Evolutionary conservation across 2,113 vertebrate species (phyloP).

Genomic region (Phoxinus phoxinus): DNA sequence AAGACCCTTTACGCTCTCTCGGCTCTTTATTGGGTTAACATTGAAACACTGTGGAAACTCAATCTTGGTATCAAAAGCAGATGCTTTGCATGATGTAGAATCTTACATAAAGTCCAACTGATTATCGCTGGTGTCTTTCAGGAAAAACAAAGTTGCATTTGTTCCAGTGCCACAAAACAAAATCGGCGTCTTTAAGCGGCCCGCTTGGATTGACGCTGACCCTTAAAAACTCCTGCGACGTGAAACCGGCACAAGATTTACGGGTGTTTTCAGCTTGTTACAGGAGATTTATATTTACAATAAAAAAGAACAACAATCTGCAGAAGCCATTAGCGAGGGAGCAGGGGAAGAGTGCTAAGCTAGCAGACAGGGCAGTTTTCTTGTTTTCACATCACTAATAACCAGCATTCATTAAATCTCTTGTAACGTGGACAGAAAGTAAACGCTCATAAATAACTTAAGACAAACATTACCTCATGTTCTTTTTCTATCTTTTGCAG

Average conservation of each 20-base stretch:
- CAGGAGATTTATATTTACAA: slow-evolving; percentile 84
- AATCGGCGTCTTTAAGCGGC: slow-evolving; percentile 65
- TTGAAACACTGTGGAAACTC: slow-evolving; percentile 57
- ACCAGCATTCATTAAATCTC: not conserved
- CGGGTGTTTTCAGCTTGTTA: slow-evolving; percentile 83
- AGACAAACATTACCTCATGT: slow-evolving; percentile 22
- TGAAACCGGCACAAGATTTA: slow-evolving; percentile 74
- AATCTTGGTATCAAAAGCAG: slow-evolving; percentile 54
- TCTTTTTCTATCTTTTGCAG: slow-evolving; percentile 25
- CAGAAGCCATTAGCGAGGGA: slow-evolving; percentile 76
- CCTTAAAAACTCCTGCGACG: slow-evolving; percentile 74
- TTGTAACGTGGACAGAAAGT: slow-evolving; percentile 20
- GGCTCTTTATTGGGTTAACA: slow-evolving; percentile 54
- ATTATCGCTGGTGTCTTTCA: slow-evolving; percentile 47
- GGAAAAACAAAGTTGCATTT: slow-evolving; percentile 35
- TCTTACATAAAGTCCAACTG: slow-evolving; percentile 42
- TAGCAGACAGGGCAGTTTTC: slow-evolving; percentile 12
- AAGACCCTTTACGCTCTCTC: slow-evolving; percentile 54
- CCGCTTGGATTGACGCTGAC: slow-evolving; percentile 67
- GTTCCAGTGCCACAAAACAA: slow-evolving; percentile 66
- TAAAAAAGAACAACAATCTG: slow-evolving; percentile 84
- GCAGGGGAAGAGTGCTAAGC: slow-evolving; percentile 57
- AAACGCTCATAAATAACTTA: slow-evolving; percentile 9
- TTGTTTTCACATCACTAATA: slow-evolving; percentile 10
- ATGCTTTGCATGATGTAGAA: slow-evolving; percentile 48